Conservation (phyloP, 2,888 invertebrate species). For the Sarcophaga variegata region DNA sequence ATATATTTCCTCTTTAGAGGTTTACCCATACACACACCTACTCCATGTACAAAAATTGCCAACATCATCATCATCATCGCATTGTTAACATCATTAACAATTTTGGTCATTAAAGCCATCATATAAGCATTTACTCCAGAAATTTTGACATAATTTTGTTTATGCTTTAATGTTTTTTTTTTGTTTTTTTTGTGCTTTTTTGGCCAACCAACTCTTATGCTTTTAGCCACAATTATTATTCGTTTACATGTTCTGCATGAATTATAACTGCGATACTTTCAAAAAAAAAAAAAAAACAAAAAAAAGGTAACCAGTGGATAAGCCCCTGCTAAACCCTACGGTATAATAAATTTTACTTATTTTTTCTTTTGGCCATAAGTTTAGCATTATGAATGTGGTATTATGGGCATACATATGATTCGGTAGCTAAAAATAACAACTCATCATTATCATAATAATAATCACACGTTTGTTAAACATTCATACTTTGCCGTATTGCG, state of each 20-base stretch:
- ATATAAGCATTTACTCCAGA: conserved; percentile 28
- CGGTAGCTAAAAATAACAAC: conserved; percentile 41
- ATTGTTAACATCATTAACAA: conserved; percentile 2
- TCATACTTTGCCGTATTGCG: conserved; percentile 6
- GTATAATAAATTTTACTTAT: conserved; percentile 21
- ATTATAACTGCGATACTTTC: conserved; percentile 36
- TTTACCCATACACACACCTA: conserved; percentile 1
- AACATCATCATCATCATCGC: background rate
- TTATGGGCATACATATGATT: background rate
- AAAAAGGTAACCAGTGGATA: background rate
- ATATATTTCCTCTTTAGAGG: conserved; percentile 44
- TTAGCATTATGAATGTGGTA: conserved; percentile 11
- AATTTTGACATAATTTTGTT: conserved; percentile 59
- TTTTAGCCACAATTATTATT: conserved; percentile 52
- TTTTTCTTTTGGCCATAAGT: background rate
- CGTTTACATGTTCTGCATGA: conserved; percentile 51
- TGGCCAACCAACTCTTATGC: background rate
- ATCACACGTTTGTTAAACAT: conserved; percentile 56
- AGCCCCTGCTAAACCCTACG: background rate
- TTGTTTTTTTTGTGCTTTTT: conserved; percentile 4
- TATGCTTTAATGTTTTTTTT: conserved; percentile 36
- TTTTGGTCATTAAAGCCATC: conserved; percentile 30
- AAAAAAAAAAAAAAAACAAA: conserved; percentile 42
- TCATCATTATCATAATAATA: conserved; percentile 58
- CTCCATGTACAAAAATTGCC: conserved; percentile 14